Base-by-base conservation (phyloP, 2,797 vertebrate genomes). In the Percopsis omiscomaycus region DNA sequence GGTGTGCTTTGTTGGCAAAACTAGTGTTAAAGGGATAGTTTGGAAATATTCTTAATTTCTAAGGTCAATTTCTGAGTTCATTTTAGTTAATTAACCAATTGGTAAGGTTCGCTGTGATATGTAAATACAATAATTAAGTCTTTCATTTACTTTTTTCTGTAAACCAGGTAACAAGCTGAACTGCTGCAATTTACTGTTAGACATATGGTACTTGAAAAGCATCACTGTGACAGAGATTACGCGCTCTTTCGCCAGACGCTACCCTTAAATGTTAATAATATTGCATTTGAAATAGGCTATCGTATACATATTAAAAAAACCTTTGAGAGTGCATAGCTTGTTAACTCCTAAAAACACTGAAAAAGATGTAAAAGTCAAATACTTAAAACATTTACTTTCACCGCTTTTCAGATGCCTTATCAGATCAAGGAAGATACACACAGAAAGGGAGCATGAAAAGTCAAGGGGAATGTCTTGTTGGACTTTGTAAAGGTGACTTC, bases 1-100 rank as follows among this genome's bases (percentile, higher is more conserved):
- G 66, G 77, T 72, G 46, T 73, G 53, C 68, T 77, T 83, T 83
- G 63, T 80, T 79, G 80, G 67, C 64, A 69, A 27, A 67, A 14
- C 70, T 69, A 76, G 77, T 64, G 64, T 48, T 54, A 29, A 68
- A 69, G 68, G 74, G 59, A 79, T 8, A 5, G 32, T 37, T 37
- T 37, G 32, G 32, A 8, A 37, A 37, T 37, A 22, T 37, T 5
- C 5, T 8, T 37, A 37, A 37, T 37, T 37, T 37, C 32, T 37
- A 37, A 37, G 8, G 32, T 37, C 5, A 37, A 22, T 22, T 22
- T 22, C 22, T 22, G 22, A 22, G 22, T 22, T 22, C 32, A 37
- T 37, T 37, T 37, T 5, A 37, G 32, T 5, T 4, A 37, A 37
- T 37, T 37, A 8, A 37, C 32, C 32, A 37, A 37, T 37, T 37